A percentile compares a stretch with the other conserved stretches of the same genome.
Evolutionary conservation across 1,140 invertebrate genomes (phyloP).

Genomic region (Lithobius niger): DNA sequence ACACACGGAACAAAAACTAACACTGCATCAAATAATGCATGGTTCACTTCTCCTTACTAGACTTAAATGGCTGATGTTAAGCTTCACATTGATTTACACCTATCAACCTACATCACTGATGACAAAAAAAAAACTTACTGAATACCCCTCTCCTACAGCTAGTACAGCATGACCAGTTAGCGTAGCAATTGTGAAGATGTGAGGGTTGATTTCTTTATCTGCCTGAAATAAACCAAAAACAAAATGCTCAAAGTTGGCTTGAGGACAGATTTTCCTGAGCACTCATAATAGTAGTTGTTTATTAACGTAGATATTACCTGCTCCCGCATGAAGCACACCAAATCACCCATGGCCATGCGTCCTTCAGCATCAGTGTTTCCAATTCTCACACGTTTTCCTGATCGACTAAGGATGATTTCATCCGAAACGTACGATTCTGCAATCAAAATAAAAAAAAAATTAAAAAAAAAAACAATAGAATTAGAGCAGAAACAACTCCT

Average conservation of each 20-base stretch:
- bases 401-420: conserved; percentile 74
- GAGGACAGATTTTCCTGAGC: too few species aligned
- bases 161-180: conserved; percentile 75
- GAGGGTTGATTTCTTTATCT: conserved; percentile 49
- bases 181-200: conserved; percentile 89
- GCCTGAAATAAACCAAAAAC: conserved; percentile 24
- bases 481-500: too few species aligned
- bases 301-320: conserved; percentile 36
- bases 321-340: conserved; percentile 51
- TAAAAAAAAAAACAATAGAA: too few species aligned
- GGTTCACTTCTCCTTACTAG: too few species aligned
- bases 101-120: background rate
- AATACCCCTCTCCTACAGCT: conserved; percentile 60
- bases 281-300: too few species aligned
- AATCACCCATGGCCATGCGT: conserved; percentile 87
- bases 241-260: too few species aligned
- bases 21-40: too few species aligned
- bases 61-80: background rate
- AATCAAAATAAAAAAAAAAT: conserved; percentile 10
- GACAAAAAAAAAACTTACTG: conserved; percentile 40
- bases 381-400: conserved; percentile 67
- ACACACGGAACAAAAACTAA: too few species aligned
- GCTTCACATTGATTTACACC: background rate
- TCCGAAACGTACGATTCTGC: conserved; percentile 80
- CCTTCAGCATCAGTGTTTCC: conserved; percentile 95